Evolutionary conservation across 2,888 invertebrate species (phyloP).

Genomic region (Sycophila texana): DNA sequence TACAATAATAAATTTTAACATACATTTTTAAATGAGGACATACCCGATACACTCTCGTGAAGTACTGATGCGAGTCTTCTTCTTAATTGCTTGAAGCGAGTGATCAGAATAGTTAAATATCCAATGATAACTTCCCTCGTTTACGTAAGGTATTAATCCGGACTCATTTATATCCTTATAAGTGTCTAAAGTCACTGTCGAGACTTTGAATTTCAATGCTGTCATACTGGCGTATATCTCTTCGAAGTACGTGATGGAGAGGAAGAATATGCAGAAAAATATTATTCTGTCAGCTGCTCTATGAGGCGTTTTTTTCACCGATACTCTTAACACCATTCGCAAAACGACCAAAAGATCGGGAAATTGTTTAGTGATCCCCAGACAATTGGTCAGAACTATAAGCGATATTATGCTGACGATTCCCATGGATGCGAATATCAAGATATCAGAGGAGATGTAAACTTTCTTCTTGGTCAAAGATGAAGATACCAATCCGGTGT

Average conservation of each 20-base stretch:
- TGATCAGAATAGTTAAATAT: conserved; percentile 17
- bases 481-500: not conserved
- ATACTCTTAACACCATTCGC: conserved; percentile 3
- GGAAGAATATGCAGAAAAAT: conserved; percentile 15
- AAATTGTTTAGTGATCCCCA: not conserved
- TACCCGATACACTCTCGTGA: conserved; percentile 29
- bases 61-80: not conserved
- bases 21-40: not conserved
- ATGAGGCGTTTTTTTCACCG: conserved; percentile 2
- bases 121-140: conserved; percentile 3
- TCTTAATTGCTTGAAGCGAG: not conserved
- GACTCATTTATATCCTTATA: conserved; percentile 16
- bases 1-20: not conserved
- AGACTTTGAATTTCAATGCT: not conserved
- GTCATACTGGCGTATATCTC: conserved; percentile 32
- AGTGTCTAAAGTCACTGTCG: not conserved
- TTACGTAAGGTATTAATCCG: conserved; percentile 2
- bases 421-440: not conserved
- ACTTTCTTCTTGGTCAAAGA: not conserved
- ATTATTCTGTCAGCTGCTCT: conserved; percentile 25
- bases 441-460: not conserved
- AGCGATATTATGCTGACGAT: not conserved
- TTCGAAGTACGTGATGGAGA: conserved; percentile 29
- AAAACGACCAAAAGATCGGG: not conserved
- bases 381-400: not conserved